These are phyloP conservation scores for Stratiolaelaps scimitus DNA, from an alignment of 1,140 invertebrate genomes.

Conservation along the genomic window DNA sequence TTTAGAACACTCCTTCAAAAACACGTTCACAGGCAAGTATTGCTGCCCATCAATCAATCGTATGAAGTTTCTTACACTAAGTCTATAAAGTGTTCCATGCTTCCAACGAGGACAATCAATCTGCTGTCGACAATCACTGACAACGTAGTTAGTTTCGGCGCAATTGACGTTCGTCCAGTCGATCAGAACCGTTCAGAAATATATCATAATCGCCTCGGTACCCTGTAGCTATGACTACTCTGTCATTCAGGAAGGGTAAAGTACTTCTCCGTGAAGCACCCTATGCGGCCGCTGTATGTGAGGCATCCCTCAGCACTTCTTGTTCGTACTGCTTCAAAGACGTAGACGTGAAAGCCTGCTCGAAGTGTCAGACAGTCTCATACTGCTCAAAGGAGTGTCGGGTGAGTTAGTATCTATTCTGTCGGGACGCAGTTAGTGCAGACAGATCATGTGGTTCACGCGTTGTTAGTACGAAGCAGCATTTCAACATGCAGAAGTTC, in stretches of 20 bases:
- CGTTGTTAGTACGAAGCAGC: not conserved
- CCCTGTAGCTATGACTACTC: not conserved
- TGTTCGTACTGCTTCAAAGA: conserved; percentile 21
- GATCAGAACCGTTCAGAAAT: no score
- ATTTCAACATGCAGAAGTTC: not conserved
- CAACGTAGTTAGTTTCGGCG: no score
- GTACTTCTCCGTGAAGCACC: not conserved
- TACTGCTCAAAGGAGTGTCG: conserved; percentile 18
- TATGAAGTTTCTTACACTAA: no score
- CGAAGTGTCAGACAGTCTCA: not conserved
- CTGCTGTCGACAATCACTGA: no score
- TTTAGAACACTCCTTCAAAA: no score
- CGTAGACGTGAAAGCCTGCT: not conserved
- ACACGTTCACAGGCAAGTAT: no score
- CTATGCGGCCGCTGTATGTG: conserved; percentile 1
- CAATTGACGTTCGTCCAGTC: no score
- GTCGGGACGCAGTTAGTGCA: not conserved
- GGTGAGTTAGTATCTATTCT: not conserved
- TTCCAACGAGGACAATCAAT: no score
- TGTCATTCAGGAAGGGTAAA: conserved; percentile 16
- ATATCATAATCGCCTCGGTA: no score
- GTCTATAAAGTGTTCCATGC: no score
- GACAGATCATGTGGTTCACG: not conserved
- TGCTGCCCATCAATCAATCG: no score
- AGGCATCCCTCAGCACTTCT: not conserved